Percentiles rank a stretch among this genome's conserved stretches.
Evolutionary conservation across 2,888 invertebrate species (phyloP).

Genomic region (Watsonalla cultraria): DNA sequence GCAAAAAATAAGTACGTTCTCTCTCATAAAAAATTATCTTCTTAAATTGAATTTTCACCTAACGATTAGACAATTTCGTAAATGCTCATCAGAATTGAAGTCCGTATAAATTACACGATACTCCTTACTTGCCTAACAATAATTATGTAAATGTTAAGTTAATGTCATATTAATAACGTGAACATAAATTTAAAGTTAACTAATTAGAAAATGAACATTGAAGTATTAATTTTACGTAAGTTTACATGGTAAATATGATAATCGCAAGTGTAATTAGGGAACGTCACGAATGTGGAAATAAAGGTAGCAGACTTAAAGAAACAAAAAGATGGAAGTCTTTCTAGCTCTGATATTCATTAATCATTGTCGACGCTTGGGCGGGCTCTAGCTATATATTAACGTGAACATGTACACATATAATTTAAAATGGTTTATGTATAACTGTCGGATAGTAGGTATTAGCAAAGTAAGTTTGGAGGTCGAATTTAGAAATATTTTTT

Average conservation of each 20-base stretch:
- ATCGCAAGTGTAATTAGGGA: background rate
- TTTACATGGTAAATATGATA: background rate
- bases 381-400: constrained; percentile 29
- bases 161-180: too few relatives aligned
- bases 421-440: background rate
- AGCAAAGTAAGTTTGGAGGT: background rate
- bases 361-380: constrained; percentile 61
- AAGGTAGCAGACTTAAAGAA: constrained; percentile 14
- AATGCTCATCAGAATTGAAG: too few relatives aligned
- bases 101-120: too few relatives aligned
- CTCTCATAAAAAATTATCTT: too few relatives aligned
- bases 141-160: too few relatives aligned
- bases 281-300: background rate
- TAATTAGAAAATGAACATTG: too few relatives aligned
- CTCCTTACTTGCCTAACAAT: too few relatives aligned
- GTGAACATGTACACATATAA: constrained; percentile 27
- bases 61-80: too few relatives aligned
- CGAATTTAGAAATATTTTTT: background rate
- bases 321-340: constrained; percentile 54
- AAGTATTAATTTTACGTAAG: too few relatives aligned
- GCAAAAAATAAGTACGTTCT: too few relatives aligned
- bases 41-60: too few relatives aligned
- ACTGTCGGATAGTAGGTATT: background rate
- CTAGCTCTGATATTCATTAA: constrained; percentile 67
- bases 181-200: too few relatives aligned